Evolutionary conservation across 2,113 vertebrate species (phyloP).

Genomic region (Gracilinanus agilis): DNA sequence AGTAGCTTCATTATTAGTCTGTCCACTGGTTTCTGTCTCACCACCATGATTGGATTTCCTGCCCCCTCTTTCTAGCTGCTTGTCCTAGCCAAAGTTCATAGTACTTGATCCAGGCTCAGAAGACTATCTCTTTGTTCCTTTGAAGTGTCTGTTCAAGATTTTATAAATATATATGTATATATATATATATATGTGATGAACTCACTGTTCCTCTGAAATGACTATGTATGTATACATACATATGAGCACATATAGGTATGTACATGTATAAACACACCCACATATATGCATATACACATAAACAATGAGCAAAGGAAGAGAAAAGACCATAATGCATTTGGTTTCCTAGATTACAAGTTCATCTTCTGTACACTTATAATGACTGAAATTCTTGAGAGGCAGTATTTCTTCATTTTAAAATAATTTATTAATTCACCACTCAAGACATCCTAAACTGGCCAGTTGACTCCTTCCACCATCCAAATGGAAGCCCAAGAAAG

Average conservation of each 20-base stretch:
- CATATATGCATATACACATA: not conserved
- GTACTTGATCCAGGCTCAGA: not conserved
- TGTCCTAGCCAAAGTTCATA: not conserved
- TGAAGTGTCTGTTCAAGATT: not conserved
- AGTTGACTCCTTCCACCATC: too few species aligned
- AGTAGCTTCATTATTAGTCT: not conserved
- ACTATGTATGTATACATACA: not conserved
- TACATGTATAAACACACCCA: not conserved
- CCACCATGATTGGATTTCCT: not conserved
- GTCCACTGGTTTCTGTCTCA: not conserved
- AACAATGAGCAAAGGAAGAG: not conserved
- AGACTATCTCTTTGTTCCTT: not conserved
- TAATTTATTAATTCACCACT: too few species aligned
- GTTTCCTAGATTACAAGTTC: not conserved
- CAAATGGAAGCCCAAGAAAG: too few species aligned
- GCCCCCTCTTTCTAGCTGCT: not conserved
- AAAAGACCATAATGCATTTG: not conserved
- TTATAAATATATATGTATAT: not conserved
- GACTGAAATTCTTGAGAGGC: too few species aligned
- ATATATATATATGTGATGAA: not conserved
- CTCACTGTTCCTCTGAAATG: not conserved
- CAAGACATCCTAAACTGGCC: too few species aligned
- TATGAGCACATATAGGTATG: not conserved
- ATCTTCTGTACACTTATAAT: not conserved
- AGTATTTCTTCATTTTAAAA: too few species aligned